Evolutionary conservation across 2,888 invertebrate species (phyloP).

Genomic region (Globia sparganii): DNA sequence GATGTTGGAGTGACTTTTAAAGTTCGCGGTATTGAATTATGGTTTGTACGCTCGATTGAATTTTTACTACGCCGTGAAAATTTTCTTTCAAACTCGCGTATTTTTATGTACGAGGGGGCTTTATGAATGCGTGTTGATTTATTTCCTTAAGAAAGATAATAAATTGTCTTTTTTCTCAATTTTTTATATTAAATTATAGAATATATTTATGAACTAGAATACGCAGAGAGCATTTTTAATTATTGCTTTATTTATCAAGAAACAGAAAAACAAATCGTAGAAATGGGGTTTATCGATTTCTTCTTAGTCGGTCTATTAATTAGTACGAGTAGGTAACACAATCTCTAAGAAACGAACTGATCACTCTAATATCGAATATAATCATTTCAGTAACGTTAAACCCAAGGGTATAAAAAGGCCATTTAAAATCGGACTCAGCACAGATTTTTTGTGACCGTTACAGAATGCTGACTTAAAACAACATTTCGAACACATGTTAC

Average conservation of each 20-base stretch:
- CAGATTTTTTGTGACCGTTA: constrained; percentile 28
- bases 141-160: constrained; percentile 45
- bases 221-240: background rate
- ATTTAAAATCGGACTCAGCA: constrained; percentile 2
- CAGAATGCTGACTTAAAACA: constrained; percentile 50
- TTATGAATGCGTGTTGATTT: constrained; percentile 55
- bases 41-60: constrained; percentile 80
- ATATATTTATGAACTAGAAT: constrained; percentile 9
- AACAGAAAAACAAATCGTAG: background rate
- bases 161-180: constrained; percentile 18
- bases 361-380: background rate
- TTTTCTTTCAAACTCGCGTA: constrained; percentile 53
- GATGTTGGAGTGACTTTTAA: constrained; percentile 79
- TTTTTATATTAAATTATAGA: background rate
- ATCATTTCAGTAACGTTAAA: no score
- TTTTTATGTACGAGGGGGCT: constrained; percentile 38
- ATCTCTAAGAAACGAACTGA: background rate
- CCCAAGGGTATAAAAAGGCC: background rate
- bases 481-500: constrained; percentile 53
- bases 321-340: no score
- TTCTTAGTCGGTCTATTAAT: background rate
- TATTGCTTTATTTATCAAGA: background rate
- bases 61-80: constrained; percentile 70
- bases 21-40: constrained; percentile 84
- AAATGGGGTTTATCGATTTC: background rate